Percentiles rank a stretch among this genome's conserved stretches.
These are phyloP conservation scores for Glyptemys insculpta DNA, from an alignment of 2,797 vertebrate genomes.

Conservation along the genomic window DNA sequence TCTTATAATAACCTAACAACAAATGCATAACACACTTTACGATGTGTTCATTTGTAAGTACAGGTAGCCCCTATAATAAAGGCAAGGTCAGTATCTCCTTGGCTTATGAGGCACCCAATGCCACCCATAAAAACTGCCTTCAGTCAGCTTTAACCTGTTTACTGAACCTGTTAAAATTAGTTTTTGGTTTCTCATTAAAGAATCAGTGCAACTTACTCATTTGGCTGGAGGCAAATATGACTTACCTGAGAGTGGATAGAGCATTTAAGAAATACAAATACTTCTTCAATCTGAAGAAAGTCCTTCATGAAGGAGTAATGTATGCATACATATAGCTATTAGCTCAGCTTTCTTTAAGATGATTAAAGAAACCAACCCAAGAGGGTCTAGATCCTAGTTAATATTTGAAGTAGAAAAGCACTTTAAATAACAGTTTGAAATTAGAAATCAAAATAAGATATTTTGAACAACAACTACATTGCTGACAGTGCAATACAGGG, in stretches of 20 bases:
- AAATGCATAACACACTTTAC: neutral
- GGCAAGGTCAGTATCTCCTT: neutral
- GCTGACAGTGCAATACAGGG: neutral
- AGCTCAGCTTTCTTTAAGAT: neutral
- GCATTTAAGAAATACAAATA: neutral
- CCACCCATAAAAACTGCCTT: neutral
- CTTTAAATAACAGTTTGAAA: neutral
- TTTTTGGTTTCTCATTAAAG: conserved; percentile 4
- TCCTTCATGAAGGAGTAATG: neutral
- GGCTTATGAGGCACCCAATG: neutral
- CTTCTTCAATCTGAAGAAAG: neutral
- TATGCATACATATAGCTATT: neutral
- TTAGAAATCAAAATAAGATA: neutral
- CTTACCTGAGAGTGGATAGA: neutral
- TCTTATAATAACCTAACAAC: neutral
- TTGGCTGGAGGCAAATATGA: neutral
- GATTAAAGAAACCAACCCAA: neutral
- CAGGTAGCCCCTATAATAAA: neutral
- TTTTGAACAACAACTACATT: conserved; percentile 1
- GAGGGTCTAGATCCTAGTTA: neutral
- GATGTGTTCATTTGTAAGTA: neutral
- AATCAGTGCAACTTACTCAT: neutral
- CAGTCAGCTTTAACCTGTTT: neutral
- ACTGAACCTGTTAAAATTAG: neutral
- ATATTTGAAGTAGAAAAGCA: neutral